Conservation (phyloP, 2,797 vertebrate genomes). For the Danio tinwini region DNA sequence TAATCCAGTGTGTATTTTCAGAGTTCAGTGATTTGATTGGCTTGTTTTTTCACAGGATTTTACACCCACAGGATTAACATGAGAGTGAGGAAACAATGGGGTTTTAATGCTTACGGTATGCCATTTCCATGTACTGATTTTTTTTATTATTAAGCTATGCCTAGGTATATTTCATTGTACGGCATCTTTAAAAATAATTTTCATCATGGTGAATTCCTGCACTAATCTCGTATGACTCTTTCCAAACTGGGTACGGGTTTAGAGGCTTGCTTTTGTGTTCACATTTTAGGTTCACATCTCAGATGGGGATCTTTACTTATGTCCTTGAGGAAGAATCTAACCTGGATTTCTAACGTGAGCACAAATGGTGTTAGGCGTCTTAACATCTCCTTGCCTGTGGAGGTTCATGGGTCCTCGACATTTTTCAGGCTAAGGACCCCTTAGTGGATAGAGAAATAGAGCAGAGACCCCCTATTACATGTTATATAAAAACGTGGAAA, state of each 20-base stretch:
- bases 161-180: too few relatives aligned
- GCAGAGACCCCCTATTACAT: background rate
- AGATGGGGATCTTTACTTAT: conserved; percentile 1
- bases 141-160: too few relatives aligned
- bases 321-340: conserved; percentile 27
- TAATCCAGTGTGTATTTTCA: too few relatives aligned
- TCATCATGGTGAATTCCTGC: background rate
- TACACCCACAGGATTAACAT: too few relatives aligned
- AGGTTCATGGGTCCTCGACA: conserved; percentile 4
- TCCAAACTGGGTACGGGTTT: background rate
- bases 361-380: conserved; percentile 8
- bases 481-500: background rate
- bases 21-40: too few relatives aligned
- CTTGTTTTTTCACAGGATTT: too few relatives aligned
- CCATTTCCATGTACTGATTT: too few relatives aligned
- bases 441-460: conserved; percentile 17
- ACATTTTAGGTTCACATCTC: conserved; percentile 17
- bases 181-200: too few relatives aligned
- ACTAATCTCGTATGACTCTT: background rate
- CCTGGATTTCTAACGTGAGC: conserved; percentile 39
- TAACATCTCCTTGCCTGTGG: conserved; percentile 21
- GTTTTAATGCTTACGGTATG: too few relatives aligned
- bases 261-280: background rate
- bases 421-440: conserved; percentile 17
- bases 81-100: too few relatives aligned